These are phyloP conservation scores for Tolmerus cingulatus DNA, from an alignment of 2,888 invertebrate genomes.

Conservation along the genomic window DNA sequence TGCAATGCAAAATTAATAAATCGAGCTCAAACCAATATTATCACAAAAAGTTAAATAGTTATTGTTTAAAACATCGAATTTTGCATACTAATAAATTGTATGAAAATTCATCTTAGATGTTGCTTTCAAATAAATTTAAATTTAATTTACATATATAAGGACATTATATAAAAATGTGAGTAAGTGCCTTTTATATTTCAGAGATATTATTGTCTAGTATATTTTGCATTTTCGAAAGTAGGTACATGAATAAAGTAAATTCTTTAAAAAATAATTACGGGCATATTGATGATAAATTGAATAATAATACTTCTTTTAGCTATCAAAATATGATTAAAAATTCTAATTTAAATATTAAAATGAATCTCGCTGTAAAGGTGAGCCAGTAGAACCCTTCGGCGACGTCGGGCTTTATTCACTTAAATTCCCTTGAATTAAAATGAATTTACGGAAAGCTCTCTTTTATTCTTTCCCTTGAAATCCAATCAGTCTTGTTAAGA, in stretches of 20 bases:
- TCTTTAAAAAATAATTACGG: neutral
- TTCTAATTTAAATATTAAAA: neutral
- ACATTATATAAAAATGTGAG: no score
- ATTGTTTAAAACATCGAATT: no score
- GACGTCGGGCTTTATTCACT: neutral
- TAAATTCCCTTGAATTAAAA: neutral
- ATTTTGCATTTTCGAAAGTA: no score
- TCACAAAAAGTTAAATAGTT: no score
- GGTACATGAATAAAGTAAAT: neutral
- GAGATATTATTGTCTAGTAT: no score
- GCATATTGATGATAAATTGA: neutral
- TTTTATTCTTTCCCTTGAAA: neutral
- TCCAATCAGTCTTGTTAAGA: neutral
- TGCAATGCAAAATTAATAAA: no score
- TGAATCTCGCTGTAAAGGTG: neutral
- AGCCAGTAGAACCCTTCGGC: neutral
- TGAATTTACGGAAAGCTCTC: neutral
- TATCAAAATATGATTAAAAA: neutral
- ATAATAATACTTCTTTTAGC: neutral
- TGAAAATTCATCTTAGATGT: no score
- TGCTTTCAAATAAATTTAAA: no score
- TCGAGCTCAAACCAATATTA: no score
- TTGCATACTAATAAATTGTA: no score
- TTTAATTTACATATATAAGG: no score
- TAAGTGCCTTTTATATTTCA: no score